phyloP scores from a whole-genome alignment of 2,113 vertebrate genomes.

The Callipepla californica region DNA sequence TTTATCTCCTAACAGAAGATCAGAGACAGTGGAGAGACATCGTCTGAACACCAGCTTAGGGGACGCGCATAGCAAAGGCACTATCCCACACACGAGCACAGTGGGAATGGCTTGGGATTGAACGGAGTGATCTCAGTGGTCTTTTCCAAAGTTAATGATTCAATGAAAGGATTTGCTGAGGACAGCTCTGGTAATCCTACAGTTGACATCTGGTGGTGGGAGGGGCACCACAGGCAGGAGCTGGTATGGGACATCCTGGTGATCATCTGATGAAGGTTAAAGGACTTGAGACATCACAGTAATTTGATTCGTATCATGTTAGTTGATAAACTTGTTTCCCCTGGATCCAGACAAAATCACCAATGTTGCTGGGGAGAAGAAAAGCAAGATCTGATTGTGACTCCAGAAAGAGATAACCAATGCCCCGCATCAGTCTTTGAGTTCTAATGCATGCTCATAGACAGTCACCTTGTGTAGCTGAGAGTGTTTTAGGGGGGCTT shows the following conservation, averaged over 20 bases:
- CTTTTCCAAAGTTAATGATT: too few species aligned
- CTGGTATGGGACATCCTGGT: fast-evolving
- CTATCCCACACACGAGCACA: neutral
- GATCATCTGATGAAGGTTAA: neutral
- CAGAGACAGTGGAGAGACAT: neutral
- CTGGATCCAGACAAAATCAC: neutral
- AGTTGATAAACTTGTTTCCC: neutral
- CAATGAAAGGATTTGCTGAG: neutral
- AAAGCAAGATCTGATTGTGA: neutral
- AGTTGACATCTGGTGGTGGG: neutral
- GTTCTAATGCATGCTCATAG: fast-evolving
- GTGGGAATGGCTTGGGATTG: too few species aligned
- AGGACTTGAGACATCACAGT: fast-evolving
- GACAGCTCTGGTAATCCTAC: neutral
- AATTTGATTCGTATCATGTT: fast-evolving
- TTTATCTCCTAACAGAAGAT: neutral
- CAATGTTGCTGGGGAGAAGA: neutral
- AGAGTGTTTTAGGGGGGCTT: fast-evolving
- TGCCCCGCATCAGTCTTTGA: fast-evolving
- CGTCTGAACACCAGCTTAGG: neutral
- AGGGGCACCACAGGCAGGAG: neutral
- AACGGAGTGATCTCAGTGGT: too few species aligned
- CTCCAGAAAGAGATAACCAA: too few species aligned
- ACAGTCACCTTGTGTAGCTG: neutral
- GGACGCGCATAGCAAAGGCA: neutral